phyloP scores from a whole-genome alignment of 2,888 invertebrate species.

The Cataglyphis rosenhaueri region DNA sequence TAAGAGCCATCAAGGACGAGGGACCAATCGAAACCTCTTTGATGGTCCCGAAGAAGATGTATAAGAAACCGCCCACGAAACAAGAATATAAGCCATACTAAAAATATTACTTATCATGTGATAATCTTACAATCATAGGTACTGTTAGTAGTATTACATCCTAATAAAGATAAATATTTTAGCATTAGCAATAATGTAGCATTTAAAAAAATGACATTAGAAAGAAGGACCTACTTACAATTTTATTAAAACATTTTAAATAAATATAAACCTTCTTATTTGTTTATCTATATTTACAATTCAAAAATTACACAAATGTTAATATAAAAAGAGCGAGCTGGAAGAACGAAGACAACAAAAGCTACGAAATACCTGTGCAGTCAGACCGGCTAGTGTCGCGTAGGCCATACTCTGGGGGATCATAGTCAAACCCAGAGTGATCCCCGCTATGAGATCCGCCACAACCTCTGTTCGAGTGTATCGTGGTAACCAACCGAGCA shows the following conservation, averaged over 20 bases:
- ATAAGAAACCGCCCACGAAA: constrained; percentile 94
- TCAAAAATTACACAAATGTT: background rate
- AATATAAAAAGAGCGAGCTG: background rate
- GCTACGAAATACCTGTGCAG: constrained; percentile 88
- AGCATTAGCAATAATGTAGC: background rate
- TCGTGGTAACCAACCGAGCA: constrained; percentile 89
- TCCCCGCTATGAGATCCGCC: constrained; percentile 94
- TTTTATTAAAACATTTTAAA: background rate
- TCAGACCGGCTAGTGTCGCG: constrained; percentile 93
- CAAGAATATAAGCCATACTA: constrained; percentile 96
- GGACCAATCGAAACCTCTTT: constrained; percentile 96
- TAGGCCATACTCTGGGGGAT: constrained; percentile 98
- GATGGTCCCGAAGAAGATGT: constrained; percentile 94
- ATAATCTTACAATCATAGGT: background rate
- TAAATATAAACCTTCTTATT: background rate
- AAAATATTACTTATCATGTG: constrained; percentile 60
- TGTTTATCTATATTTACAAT: background rate
- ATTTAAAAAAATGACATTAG: background rate
- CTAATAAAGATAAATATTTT: background rate
- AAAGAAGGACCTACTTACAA: background rate
- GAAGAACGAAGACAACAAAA: background rate
- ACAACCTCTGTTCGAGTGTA: constrained; percentile 90
- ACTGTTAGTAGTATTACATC: background rate
- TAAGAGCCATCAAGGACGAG: constrained; percentile 95
- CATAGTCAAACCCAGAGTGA: constrained; percentile 95